A percentile compares a stretch with the other conserved stretches of the same genome.
phyloP scores from a whole-genome alignment of 2,888 invertebrate genomes.

The Camptogramma bilineatum region DNA sequence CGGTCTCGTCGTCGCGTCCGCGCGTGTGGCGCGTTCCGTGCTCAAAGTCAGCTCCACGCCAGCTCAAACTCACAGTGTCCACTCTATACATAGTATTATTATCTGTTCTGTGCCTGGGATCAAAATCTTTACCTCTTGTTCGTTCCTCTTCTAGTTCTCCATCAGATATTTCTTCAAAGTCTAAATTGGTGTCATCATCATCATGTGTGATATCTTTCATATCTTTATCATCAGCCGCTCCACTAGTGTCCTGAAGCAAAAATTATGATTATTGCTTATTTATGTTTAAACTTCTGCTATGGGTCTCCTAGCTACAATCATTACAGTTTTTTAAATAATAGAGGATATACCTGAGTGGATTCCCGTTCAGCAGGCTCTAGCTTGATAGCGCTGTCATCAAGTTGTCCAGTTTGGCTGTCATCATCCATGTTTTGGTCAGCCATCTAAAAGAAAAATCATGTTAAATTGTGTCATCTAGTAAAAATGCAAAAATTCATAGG shows the following conservation, averaged over 20 bases:
- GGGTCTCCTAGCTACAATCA: neutral
- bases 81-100: too few relatives aligned
- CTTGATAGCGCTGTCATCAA: conserved; percentile 65
- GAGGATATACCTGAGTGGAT: conserved; percentile 67
- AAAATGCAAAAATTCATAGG: too few relatives aligned
- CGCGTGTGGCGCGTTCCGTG: too few relatives aligned
- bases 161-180: conserved; percentile 96
- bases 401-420: conserved; percentile 68
- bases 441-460: conserved; percentile 72
- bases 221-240: conserved; percentile 74
- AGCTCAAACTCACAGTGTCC: too few relatives aligned
- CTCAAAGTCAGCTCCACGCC: too few relatives aligned
- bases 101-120: too few relatives aligned
- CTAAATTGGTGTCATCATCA: conserved; percentile 90
- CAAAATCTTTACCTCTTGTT: conserved; percentile 66
- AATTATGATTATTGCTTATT: neutral
- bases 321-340: neutral
- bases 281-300: neutral
- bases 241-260: conserved; percentile 70
- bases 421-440: conserved; percentile 75
- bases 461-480: neutral
- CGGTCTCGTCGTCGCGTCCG: too few relatives aligned
- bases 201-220: conserved; percentile 84
- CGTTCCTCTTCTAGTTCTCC: conserved; percentile 95
- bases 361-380: conserved; percentile 73